phyloP scores from a whole-genome alignment of 1,140 invertebrate genomes.

The Magallana angulata region DNA sequence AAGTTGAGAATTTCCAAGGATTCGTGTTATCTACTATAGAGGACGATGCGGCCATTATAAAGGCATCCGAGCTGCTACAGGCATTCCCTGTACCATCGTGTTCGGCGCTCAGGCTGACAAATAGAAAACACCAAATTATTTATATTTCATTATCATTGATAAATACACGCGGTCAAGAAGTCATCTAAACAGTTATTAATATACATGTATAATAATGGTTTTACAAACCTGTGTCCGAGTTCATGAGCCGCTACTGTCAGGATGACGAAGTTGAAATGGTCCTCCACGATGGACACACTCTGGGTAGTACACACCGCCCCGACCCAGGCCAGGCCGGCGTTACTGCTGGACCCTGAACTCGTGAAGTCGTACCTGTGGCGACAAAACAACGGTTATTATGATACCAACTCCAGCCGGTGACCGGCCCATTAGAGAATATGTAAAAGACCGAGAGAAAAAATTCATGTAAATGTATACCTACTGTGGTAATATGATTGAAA shows the following conservation, averaged over 20 bases:
- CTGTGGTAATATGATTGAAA: too few species aligned
- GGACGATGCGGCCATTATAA: slow-evolving; percentile 69
- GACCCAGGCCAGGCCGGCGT: slow-evolving; percentile 63
- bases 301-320: slow-evolving; percentile 57
- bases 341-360: neutral
- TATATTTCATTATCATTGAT: neutral
- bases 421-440: too few species aligned
- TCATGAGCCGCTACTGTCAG: slow-evolving; percentile 68
- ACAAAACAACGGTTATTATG: too few species aligned
- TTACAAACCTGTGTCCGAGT: slow-evolving; percentile 68
- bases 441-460: too few species aligned
- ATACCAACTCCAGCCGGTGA: too few species aligned
- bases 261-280: slow-evolving; percentile 64
- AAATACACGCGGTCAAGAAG: too few species aligned
- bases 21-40: slow-evolving; percentile 47
- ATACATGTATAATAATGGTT: too few species aligned
- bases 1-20: slow-evolving; percentile 71
- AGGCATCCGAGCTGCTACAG: slow-evolving; percentile 63
- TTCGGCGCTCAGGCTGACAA: slow-evolving; percentile 65
- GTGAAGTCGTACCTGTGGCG: slow-evolving; percentile 10
- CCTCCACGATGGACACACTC: slow-evolving; percentile 68
- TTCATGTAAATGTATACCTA: too few species aligned
- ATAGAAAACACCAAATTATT: neutral
- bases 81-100: slow-evolving; percentile 71
- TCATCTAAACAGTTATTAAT: too few species aligned